Evolutionary conservation across 1,140 invertebrate species (phyloP), one percentile per base, ranked within the genome.

Genomic region (Trichomalopsis sarcophagae): DNA sequence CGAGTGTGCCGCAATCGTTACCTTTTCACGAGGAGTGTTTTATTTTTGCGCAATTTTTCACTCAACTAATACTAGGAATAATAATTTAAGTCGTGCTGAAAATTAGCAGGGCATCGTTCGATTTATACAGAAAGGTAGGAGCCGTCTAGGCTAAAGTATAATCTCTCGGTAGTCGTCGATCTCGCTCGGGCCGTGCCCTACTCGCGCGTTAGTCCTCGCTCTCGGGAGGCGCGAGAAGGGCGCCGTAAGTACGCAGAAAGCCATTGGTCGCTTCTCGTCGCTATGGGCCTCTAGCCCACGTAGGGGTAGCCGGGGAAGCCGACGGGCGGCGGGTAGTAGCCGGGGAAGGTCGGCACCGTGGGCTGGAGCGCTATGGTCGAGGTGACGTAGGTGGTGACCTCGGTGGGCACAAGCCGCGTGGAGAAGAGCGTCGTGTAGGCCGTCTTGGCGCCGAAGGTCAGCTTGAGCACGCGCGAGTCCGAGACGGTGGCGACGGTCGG

Each of bases 371-470:
- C 95, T 9, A 97, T 91, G 0, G 96, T 97, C 10, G 95, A 95
- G 0, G 97, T 97, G 71, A 97, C 94, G 89, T 97, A 97, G 21
- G 96, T 96, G 3, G 97, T 98, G 30, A 97, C 88, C 75, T 96
- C 94, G 1, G 97, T 98, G 21, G 97, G 97, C 30, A 98, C 95
- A 27, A 98, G 95, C 86, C 94, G 95, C n/a, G 97, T 97, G 0
- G 96, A 97, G 89, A 96, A 98, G 36, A 98, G 92, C 0, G 97
- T 98, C 0, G 97, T 98, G 89, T 96, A 97, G 0, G 97, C 96
- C 0, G 97, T 97, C 89, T 97, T 97, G 30, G 97, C 97, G 7
- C 97, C 97, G 90, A 98, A 98, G 1, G 97, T 97, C 17, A 98
- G 92, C 90, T 97, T 97, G 27, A 98, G 91, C 27, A 98, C 94